Conservation (phyloP, 2,888 invertebrate genomes). For the Lamproptera curius region DNA sequence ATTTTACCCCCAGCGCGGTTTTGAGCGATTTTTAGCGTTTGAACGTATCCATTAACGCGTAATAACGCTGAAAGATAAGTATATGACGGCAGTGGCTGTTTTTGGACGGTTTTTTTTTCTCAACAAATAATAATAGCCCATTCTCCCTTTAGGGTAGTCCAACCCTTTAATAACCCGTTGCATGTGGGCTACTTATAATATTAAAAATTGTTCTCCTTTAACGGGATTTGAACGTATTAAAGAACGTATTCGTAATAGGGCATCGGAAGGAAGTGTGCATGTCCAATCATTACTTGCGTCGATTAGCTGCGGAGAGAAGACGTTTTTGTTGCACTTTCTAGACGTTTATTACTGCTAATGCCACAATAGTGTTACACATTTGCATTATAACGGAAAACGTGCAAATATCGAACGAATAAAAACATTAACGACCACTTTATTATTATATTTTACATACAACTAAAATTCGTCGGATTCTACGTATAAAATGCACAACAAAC, state of each 20-base stretch:
- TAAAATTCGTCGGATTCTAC: too few species aligned
- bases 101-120: constrained; percentile 46
- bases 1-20: constrained; percentile 57
- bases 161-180: constrained; percentile 63
- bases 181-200: constrained; percentile 67
- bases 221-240: not conserved
- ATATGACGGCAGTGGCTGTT: constrained; percentile 48
- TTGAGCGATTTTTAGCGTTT: constrained; percentile 49
- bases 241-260: constrained; percentile 63
- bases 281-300: constrained; percentile 65
- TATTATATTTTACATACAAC: too few species aligned
- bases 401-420: too few species aligned
- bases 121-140: constrained; percentile 65
- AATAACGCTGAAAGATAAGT: constrained; percentile 56
- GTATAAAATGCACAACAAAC: too few species aligned
- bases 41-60: constrained; percentile 29
- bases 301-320: too few species aligned
- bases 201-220: too few species aligned
- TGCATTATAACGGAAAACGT: too few species aligned
- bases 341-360: constrained; percentile 54
- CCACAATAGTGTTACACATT: too few species aligned
- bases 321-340: constrained; percentile 56
- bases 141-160: constrained; percentile 60
- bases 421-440: too few species aligned
- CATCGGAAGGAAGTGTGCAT: constrained; percentile 75